Conservation (phyloP, 2,113 vertebrate genomes). For the Lontra canadensis region DNA sequence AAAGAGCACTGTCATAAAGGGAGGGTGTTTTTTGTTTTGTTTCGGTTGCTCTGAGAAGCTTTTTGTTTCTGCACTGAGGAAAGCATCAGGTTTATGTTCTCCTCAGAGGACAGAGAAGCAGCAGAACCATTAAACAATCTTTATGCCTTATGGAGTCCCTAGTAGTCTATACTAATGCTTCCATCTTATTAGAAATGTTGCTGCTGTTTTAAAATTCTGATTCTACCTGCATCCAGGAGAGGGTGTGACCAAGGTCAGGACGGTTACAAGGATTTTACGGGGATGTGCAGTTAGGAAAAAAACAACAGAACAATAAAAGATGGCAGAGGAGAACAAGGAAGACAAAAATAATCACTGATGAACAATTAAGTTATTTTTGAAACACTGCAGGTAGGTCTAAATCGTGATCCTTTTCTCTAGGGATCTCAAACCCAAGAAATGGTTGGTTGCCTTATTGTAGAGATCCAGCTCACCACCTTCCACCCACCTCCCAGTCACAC, state of each 20-base stretch:
- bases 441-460: neutral
- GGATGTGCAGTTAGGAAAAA: neutral
- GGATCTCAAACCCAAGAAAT: neutral
- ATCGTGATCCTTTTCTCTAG: neutral
- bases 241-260: neutral
- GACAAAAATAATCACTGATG: neutral
- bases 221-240: neutral
- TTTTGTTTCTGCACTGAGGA: neutral
- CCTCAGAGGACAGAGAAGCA: neutral
- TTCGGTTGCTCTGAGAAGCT: neutral
- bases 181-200: neutral
- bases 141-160: neutral
- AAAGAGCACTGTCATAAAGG: neutral
- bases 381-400: neutral
- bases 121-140: neutral
- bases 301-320: constrained; percentile 17
- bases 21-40: neutral
- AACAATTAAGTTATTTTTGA: neutral
- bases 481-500: too few species aligned
- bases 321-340: neutral
- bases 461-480: neutral
- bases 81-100: neutral
- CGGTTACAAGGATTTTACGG: neutral
- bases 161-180: neutral
- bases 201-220: neutral